Evolutionary conservation across 2,888 invertebrate genomes (phyloP).

Genomic region (Pammene fasciana): DNA sequence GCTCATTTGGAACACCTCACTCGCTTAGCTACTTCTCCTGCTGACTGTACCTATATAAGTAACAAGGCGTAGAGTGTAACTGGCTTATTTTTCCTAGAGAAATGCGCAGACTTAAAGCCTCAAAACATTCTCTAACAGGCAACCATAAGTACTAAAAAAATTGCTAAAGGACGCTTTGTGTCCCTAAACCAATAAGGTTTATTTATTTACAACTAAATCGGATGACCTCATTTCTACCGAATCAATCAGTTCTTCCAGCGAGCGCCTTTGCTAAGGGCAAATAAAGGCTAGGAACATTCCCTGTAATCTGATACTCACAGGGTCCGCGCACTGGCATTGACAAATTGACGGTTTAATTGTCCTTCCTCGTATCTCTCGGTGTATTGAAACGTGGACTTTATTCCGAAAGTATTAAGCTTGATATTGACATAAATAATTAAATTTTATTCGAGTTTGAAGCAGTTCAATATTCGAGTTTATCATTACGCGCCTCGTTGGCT

Average conservation of each 20-base stretch:
- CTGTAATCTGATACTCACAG: constrained; percentile 25
- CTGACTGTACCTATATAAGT: too few relatives aligned
- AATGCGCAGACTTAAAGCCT: too few relatives aligned
- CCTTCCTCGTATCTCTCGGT: neutral
- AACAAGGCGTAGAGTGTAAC: too few relatives aligned
- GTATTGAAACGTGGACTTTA: neutral
- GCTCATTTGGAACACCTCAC: too few relatives aligned
- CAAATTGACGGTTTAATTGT: constrained; percentile 22
- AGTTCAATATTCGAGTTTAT: constrained; percentile 6
- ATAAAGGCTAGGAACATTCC: constrained; percentile 22
- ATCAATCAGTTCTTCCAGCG: constrained; percentile 12
- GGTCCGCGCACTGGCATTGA: constrained; percentile 34
- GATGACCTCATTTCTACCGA: constrained; percentile 2
- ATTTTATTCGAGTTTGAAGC: neutral
- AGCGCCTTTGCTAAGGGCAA: constrained; percentile 9
- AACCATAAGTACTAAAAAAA: too few relatives aligned
- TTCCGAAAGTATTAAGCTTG: neutral
- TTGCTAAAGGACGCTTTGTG: too few relatives aligned
- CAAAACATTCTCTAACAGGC: too few relatives aligned
- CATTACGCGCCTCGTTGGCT: constrained; percentile 19
- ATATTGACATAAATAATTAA: neutral
- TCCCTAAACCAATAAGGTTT: too few relatives aligned
- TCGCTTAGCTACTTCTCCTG: too few relatives aligned
- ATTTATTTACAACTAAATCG: neutral
- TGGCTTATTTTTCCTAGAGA: too few relatives aligned